Base-by-base conservation (phyloP, 2,113 vertebrate species). In the Axis porcinus region DNA sequence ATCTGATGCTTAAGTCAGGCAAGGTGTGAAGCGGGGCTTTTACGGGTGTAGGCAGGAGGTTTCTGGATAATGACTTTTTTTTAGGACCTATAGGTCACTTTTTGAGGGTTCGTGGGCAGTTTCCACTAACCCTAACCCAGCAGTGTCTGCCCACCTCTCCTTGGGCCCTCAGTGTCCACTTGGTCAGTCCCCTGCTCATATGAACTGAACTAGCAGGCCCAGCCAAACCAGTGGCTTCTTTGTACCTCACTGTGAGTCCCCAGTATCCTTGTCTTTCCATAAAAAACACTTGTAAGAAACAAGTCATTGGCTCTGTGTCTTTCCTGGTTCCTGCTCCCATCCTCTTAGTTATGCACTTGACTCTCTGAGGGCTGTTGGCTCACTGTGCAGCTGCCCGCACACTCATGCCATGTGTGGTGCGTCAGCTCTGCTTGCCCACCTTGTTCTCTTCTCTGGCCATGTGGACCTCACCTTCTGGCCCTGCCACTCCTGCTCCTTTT, bases 401-500 rank as follows among this genome's bases (percentile, higher is more conserved):
- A 0, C 47, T 27, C 6, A 30, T 2, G 16, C n/a, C 2, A 0
- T 0, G 2, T 16, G 60, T 1, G 27, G 52, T 13, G 21, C 14
- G 0, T 40, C 1, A 1, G 8, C n/a, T 28, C 30, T 19, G 2
- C 23, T 13, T 1, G 10, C 43, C 15, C 12, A 1, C 36, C 6
- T 15, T 16, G 27, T 40, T 36, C 47, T 33, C 25, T 11, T 1
- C 78, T n/a, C 4, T n/a, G 12, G 3, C 64, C 21, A 4, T 2
- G 7, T 16, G 15, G 5, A 14, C 47, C 3, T 9, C 7, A 1
- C 45, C 54, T n/a, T 10, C 15, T 21, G 43, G 67, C 16, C 1
- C 5, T 7, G 14, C 21, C 6, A 3, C 19, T 8, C 17, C 30
- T 15, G 40, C 43, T 19, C 2, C 55, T 36, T 6, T 14, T 40